Base-by-base conservation (phyloP, 2,797 vertebrate genomes). In the Margarornis squamiger region DNA sequence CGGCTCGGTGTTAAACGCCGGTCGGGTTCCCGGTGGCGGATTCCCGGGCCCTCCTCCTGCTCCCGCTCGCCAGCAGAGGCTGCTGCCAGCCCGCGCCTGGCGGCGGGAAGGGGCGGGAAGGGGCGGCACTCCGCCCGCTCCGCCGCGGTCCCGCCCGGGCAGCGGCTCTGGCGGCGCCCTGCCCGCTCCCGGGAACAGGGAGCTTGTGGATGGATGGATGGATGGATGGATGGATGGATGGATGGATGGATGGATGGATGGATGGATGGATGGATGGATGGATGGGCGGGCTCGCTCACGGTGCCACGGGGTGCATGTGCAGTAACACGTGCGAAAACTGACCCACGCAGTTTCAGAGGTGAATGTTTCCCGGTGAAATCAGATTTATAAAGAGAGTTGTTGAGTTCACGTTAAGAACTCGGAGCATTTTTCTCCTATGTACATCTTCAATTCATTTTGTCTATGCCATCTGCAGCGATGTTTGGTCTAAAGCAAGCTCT, bases 11-110 rank as follows among this genome's bases (percentile, higher is more conserved):
- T 0, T 1, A 14, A 24, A 7, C 12, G 6, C 8, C 26, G 32
- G 32, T 27, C 9, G 32, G 21, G 9, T n/a, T 6, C 14, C 41
- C n/a, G 15, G 27, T 23, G 34, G 10, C 6, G 48, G 48, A 52
- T n/a, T 32, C 8, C 21, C 21, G 45, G n/a, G 24, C 55, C 34
- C 16, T 20, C 58, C 66, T 59, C 65, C 10, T 92, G 90, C 93
- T 3, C 61, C 57, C 86, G 36, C 48, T 83, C 30, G 26, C 96
- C 95, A 84, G 86, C 93, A 96, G 96, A 93, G 95, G 96, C 94
- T 96, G 95, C 95, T 96, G 94, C 85, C 95, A 86, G 86, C 90
- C 70, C 92, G 55, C 59, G 52, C 52, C 83, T 61, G 82, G 39
- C 63, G 51, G 58, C 54, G 46, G 51, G 8, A 29, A 29, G 41